Evolutionary conservation across 1,140 invertebrate genomes (phyloP).

Genomic region (Leptonema lineaticorne): DNA sequence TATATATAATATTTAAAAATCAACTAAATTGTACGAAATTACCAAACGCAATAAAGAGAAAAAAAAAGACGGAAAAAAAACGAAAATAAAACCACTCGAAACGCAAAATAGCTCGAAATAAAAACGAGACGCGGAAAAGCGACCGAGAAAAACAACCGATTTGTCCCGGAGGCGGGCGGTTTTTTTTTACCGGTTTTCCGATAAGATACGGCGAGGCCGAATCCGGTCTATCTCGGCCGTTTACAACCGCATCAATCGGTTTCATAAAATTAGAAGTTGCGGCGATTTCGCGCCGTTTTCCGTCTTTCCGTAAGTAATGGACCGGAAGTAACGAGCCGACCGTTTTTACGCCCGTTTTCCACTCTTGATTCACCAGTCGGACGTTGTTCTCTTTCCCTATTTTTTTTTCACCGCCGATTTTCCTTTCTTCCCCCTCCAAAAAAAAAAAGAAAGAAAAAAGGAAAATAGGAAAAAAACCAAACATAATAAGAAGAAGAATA

Average conservation of each 20-base stretch:
- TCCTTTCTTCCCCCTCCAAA: no score
- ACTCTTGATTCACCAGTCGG: no score
- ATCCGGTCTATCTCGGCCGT: constrained; percentile 23
- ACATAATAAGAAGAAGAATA: no score
- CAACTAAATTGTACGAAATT: no score
- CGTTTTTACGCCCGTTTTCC: background rate
- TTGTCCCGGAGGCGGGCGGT: constrained; percentile 4
- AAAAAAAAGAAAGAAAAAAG: no score
- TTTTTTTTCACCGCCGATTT: no score
- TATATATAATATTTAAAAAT: no score
- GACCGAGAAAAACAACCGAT: constrained; percentile 20
- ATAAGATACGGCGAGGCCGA: constrained; percentile 25
- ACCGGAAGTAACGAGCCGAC: constrained; percentile 13
- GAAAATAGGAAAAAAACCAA: no score
- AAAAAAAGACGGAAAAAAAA: no score
- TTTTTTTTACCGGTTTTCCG: constrained; percentile 22
- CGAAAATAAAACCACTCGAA: no score
- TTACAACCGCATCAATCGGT: constrained; percentile 29
- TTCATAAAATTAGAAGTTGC: constrained; percentile 27
- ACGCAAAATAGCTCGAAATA: background rate
- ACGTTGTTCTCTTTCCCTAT: no score
- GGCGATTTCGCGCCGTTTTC: constrained; percentile 9
- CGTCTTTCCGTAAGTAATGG: constrained; percentile 25
- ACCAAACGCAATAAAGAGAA: no score
- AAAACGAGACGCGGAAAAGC: background rate